phyloP scores from a whole-genome alignment of 2,888 invertebrate genomes.

The Candidula unifasciata region DNA sequence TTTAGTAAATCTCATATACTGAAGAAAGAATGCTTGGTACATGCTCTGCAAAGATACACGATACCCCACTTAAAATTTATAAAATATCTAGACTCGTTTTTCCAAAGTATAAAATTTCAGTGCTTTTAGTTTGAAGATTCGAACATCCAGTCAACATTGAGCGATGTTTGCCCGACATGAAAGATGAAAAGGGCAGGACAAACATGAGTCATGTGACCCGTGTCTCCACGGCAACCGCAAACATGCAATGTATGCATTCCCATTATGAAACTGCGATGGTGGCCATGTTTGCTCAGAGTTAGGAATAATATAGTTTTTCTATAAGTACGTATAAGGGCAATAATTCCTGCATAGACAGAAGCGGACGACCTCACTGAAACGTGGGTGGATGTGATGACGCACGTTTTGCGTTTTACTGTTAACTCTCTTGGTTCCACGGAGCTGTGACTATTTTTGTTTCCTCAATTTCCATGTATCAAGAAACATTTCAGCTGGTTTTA shows the following conservation, averaged over 20 bases:
- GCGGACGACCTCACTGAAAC: neutral
- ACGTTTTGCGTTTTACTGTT: too few relatives aligned
- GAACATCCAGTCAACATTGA: neutral
- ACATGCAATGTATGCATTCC: slow-evolving; percentile 15
- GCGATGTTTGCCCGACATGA: slow-evolving; percentile 22
- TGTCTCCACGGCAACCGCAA: slow-evolving; percentile 33
- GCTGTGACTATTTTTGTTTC: too few relatives aligned
- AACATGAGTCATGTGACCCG: slow-evolving; percentile 24
- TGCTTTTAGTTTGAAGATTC: slow-evolving; percentile 15
- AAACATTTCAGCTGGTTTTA: too few relatives aligned
- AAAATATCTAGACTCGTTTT: slow-evolving; percentile 11
- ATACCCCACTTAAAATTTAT: neutral
- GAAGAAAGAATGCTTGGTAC: neutral
- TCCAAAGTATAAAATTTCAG: slow-evolving; percentile 12
- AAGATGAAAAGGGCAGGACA: slow-evolving; percentile 16
- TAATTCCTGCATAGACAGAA: slow-evolving; percentile 2
- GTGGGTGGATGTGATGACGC: neutral
- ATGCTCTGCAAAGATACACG: neutral
- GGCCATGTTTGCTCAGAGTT: neutral
- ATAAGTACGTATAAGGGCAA: slow-evolving; percentile 9
- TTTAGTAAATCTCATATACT: neutral
- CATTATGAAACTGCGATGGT: slow-evolving; percentile 3
- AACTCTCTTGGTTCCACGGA: too few relatives aligned
- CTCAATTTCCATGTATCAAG: too few relatives aligned
- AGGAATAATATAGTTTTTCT: neutral